These are phyloP conservation scores for Gymnarchus niloticus DNA, from an alignment of 2,113 vertebrate species.

Conservation along the genomic window DNA sequence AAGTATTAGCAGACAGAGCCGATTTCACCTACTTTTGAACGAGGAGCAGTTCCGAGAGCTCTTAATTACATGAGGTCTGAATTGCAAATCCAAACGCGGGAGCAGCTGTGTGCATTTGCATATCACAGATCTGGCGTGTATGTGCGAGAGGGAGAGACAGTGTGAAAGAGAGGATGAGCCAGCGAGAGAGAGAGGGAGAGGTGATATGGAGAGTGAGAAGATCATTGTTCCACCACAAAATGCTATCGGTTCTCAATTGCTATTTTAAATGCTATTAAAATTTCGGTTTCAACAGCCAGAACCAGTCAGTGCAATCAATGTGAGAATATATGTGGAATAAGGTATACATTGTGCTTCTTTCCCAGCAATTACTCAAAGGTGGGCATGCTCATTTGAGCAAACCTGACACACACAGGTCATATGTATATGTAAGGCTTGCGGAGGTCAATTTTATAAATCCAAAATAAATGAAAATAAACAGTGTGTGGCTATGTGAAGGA, in stretches of 20 bases:
- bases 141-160: neutral
- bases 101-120: slow-evolving; percentile 16
- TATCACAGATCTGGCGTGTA: slow-evolving; percentile 20
- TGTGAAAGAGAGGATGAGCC: neutral
- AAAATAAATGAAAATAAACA: neutral
- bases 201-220: neutral
- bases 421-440: neutral
- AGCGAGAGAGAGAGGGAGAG: neutral
- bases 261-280: neutral
- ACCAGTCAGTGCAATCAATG: neutral
- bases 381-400: neutral
- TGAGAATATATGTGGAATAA: neutral
- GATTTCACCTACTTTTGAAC: slow-evolving; percentile 5
- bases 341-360: neutral
- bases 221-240: slow-evolving; percentile 11
- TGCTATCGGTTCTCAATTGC: slow-evolving; percentile 8
- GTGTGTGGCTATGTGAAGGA: neutral
- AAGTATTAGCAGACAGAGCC: slow-evolving; percentile 1
- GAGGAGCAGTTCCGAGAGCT: slow-evolving; percentile 13
- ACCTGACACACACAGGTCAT: neutral
- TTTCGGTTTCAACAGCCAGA: neutral
- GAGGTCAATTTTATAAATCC: neutral
- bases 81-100: slow-evolving; percentile 15
- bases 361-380: neutral
- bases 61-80: slow-evolving; percentile 21